These are phyloP conservation scores for Eulemur coronatus DNA, from an alignment of 2,797 vertebrate genomes.

Conservation along the genomic window DNA sequence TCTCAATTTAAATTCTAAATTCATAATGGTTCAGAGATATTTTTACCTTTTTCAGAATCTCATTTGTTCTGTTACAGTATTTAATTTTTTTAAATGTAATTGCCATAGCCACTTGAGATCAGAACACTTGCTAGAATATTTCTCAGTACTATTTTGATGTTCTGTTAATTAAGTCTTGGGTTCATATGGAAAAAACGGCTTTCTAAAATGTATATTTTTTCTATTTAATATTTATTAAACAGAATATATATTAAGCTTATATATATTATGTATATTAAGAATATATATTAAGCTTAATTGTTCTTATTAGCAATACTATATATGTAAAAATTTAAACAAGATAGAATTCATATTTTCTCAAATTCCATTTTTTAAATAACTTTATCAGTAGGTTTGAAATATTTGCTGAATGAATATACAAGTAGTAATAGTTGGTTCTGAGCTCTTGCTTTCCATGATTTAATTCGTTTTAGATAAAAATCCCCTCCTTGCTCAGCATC, in stretches of 20 bases:
- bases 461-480: not conserved
- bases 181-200: slow-evolving; percentile 48
- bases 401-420: slow-evolving; percentile 4
- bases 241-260: not conserved
- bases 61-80: slow-evolving; percentile 52
- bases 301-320: slow-evolving; percentile 10
- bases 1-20: not conserved
- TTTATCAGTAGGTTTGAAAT: not conserved
- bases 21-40: not conserved
- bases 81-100: slow-evolving; percentile 65
- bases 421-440: not conserved
- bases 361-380: not conserved
- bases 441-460: not conserved
- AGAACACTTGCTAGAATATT: slow-evolving; percentile 58
- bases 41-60: slow-evolving; percentile 52
- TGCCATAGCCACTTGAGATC: slow-evolving; percentile 44
- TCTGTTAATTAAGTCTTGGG: slow-evolving; percentile 50
- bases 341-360: not conserved
- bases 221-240: not conserved
- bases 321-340: not conserved
- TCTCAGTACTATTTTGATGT: slow-evolving; percentile 34
- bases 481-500: not conserved
- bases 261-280: not conserved
- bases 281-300: not conserved
- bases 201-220: not conserved